Evolutionary conservation across 2,888 invertebrate genomes (phyloP), one percentile per base, ranked within the genome.

Genomic region (Mimumesa dahlbomi): DNA sequence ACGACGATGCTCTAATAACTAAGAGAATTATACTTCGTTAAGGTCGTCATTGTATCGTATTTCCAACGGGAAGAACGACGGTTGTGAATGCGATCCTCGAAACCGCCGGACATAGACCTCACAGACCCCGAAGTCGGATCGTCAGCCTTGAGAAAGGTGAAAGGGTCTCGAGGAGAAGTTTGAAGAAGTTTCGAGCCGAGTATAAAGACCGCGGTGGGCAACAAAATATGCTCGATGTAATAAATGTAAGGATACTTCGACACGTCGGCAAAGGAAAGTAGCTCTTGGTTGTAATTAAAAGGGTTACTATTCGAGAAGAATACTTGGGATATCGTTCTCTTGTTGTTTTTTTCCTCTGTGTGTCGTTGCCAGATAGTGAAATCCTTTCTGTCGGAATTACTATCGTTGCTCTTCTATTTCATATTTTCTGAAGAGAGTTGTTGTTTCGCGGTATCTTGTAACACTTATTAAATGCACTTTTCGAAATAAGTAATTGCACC

Each of bases 21-120:
- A 22, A 34, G 50, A 54, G 56, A 78, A 77, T 78, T 75, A 78
- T 69, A 64, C 57, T 72, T 75, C 66, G 64, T 78, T 75, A 62
- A 68, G 46, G 52, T 36, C 63, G 49, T 38, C 50, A 50, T 72
- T 64, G 63, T 56, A 49, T 54, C 68, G 66, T 62, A 48, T 66
- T 72, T 69, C 58, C 48, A 36, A 57, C 59, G 45, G 18, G 43
- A 34, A 45, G 40, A 13, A 31, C 54, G 43, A 13, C 3, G 18
- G 9, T 40, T 25, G 18, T 22, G 34, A 34, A 21, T 16, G 21
- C 6, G 4, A 3, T n/a, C 18, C 7, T 42, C 18, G 18, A 42
- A 19, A 18, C 19, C 45, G 18, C 46, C 13, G 61, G 14, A 54
- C 38, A 42, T 11, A n/a, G 7, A 25, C 36, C 25, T 21, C 14